phyloP scores from a whole-genome alignment of 2,888 invertebrate genomes.

The Marronus borbonicus region DNA sequence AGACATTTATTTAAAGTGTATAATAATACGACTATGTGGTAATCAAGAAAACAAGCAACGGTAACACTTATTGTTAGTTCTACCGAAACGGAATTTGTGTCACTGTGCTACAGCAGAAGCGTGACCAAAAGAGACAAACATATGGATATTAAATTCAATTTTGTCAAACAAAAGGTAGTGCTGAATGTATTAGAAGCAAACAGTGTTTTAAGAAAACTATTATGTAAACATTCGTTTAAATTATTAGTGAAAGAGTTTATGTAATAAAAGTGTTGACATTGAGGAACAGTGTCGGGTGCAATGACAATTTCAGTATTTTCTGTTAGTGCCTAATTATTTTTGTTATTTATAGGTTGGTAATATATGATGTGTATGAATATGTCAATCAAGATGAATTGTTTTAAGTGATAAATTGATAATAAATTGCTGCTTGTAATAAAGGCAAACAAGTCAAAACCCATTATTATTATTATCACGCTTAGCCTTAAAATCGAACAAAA shows the following conservation, averaged over 20 bases:
- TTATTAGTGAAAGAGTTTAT: neutral
- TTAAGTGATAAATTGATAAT: no score
- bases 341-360: no score
- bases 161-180: slow-evolving; percentile 31
- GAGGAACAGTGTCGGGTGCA: slow-evolving; percentile 32
- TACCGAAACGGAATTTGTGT: slow-evolving; percentile 54
- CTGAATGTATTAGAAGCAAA: slow-evolving; percentile 5
- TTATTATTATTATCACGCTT: no score
- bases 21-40: slow-evolving; percentile 51
- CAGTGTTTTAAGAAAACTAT: slow-evolving; percentile 28
- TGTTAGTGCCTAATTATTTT: no score
- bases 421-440: no score
- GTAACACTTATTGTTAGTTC: slow-evolving; percentile 49
- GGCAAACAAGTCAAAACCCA: no score
- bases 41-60: slow-evolving; percentile 53
- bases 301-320: neutral
- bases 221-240: slow-evolving; percentile 14
- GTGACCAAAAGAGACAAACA: slow-evolving; percentile 52
- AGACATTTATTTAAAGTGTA: slow-evolving; percentile 52
- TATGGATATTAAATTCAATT: slow-evolving; percentile 38
- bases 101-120: slow-evolving; percentile 51
- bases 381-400: no score
- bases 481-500: no score
- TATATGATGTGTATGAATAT: no score
- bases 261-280: slow-evolving; percentile 15